These are phyloP conservation scores for Chionis minor DNA, from an alignment of 2,113 vertebrate genomes.

Conservation along the genomic window DNA sequence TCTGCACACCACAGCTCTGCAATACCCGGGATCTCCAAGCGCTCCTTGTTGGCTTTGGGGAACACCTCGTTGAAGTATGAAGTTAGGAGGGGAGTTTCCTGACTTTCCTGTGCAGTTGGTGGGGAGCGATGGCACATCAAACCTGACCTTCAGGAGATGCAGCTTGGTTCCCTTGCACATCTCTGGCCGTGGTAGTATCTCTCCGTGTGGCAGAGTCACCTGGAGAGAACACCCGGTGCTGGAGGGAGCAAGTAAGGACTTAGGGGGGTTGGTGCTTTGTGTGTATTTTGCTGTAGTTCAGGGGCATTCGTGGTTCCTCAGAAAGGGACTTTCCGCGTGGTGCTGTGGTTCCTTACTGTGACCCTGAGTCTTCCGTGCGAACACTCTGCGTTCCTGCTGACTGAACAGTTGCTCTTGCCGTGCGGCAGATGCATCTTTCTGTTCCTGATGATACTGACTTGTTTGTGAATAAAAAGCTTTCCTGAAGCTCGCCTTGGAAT, in stretches of 20 bases:
- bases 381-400: not conserved
- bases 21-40: rapidly evolving
- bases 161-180: not conserved
- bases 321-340: rapidly evolving
- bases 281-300: not conserved
- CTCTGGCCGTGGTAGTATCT: rapidly evolving
- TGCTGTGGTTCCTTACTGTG: not conserved
- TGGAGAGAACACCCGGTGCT: not conserved
- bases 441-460: not conserved
- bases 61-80: not conserved
- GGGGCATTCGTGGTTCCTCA: not conserved
- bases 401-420: rapidly evolving
- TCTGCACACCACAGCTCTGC: not conserved
- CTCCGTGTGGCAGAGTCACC: not conserved
- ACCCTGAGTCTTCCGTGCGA: rapidly evolving
- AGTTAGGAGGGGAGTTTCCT: not conserved
- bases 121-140: not conserved
- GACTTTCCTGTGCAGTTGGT: not conserved
- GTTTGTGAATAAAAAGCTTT: constrained; percentile 9
- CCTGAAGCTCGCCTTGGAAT: not conserved
- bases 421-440: not conserved
- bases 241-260: not conserved
- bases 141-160: not conserved
- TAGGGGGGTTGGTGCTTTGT: not conserved
- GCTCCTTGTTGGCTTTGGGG: not conserved